Conservation (phyloP, 2,113 vertebrate genomes). For the Shinisaurus crocodilurus region DNA sequence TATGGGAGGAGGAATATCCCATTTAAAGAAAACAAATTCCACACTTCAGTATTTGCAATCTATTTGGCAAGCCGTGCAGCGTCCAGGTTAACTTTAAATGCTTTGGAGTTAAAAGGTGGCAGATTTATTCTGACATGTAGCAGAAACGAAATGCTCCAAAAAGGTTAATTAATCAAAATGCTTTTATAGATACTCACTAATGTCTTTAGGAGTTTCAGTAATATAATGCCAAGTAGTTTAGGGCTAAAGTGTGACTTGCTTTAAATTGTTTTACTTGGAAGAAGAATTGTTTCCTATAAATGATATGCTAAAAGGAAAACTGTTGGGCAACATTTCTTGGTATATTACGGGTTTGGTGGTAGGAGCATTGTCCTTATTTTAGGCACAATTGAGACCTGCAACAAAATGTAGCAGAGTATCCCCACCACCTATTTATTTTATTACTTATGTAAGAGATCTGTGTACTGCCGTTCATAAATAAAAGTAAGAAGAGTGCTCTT, state of each 20-base stretch:
- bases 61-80: neutral
- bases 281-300: neutral
- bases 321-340: slow-evolving; percentile 21
- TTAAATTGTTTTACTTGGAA: neutral
- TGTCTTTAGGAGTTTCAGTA: slow-evolving; percentile 30
- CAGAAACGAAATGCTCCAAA: neutral
- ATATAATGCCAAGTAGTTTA: slow-evolving; percentile 16
- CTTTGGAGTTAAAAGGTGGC: neutral
- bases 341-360: neutral
- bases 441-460: neutral
- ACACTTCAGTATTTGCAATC: slow-evolving; percentile 20
- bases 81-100: neutral
- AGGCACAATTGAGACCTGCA: neutral
- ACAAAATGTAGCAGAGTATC: neutral
- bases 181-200: slow-evolving; percentile 25
- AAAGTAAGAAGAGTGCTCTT: neutral
- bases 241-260: slow-evolving; percentile 24
- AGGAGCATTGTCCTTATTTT: neutral
- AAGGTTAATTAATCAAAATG: slow-evolving; percentile 27
- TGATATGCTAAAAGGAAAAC: slow-evolving; percentile 9
- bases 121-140: slow-evolving; percentile 28
- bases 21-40: slow-evolving; percentile 28
- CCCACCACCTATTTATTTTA: neutral
- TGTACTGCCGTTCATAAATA: neutral
- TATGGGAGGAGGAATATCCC: slow-evolving; percentile 18